Base-by-base conservation (phyloP, 1,140 invertebrate species). In the Aphelenchoides fujianensis region DNA sequence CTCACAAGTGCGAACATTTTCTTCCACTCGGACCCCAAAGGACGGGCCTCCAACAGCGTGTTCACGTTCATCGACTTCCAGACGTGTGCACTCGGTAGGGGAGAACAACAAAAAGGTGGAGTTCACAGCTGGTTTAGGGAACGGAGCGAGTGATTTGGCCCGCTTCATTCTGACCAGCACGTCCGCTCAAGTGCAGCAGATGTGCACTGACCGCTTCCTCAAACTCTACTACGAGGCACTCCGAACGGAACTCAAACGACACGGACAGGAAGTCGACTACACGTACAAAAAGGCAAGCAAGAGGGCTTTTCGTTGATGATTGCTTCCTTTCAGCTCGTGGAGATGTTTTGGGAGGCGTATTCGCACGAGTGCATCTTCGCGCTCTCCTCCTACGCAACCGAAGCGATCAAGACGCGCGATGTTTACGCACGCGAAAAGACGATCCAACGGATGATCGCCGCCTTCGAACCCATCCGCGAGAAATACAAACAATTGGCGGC, bases 141-240 rank as follows among this genome's bases (percentile, higher is more conserved):
- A 34, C n/a, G 63, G 63, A n/a, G 36, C 31, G 12, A 66, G 31
- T 36, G 63, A 66, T 37, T 3, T 66, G 34, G 63, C 36, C 32
- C 16, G 63, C 3, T 66, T 66, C 63, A 66, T 66, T 36, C 63
- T 66, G 12, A 34, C 36, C 2, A 23, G n/a, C 12, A 66, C 63
- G 2, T 32, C 27, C 12, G 63, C 63, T 12, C 31, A 37, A 2
- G 36, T 66, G 27, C 63, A 66, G 34, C 31, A 66, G 7, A 66
- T 66, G 63, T 66, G 63, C 3, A 66, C 63, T 0, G 32, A 66
- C 31, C 16, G 63, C 12, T 66, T 66, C 34, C 16, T 66, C 31
- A 34, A 37, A 1, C 9, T 66, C 12, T 66, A 66, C 31, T 66
- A 32, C 31, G 28, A 66, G 34, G 31, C n/a, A 31, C 53, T 66